phyloP scores from a whole-genome alignment of 2,113 vertebrate genomes.

The Herpetotheres cachinnans region DNA sequence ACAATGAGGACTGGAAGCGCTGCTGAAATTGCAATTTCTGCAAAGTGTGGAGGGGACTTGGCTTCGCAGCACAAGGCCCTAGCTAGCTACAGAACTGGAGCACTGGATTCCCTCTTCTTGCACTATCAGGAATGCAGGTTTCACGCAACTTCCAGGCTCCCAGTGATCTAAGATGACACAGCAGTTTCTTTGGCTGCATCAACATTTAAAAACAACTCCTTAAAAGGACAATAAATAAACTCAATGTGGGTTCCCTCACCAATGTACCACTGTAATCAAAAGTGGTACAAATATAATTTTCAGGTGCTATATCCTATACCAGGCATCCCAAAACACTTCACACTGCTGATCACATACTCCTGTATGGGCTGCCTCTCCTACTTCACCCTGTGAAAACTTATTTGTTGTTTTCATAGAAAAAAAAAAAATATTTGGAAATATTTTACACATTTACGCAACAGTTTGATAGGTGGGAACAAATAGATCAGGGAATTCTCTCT shows the following conservation, averaged over 20 bases:
- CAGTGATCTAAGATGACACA: neutral
- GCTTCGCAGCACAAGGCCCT: accelerated
- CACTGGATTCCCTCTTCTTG: too few species aligned
- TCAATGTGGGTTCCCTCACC: neutral
- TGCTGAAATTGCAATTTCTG: neutral
- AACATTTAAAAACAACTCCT: neutral
- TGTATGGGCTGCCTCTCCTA: neutral
- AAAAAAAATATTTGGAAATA: neutral
- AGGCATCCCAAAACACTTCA: neutral
- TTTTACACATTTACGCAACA: neutral
- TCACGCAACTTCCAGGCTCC: neutral
- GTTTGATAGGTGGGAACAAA: neutral
- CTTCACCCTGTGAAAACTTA: neutral
- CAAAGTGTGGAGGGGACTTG: neutral
- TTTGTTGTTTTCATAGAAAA: neutral
- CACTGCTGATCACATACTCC: neutral
- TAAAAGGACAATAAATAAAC: neutral
- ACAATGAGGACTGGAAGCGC: neutral
- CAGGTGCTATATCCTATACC: neutral
- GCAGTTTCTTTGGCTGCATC: neutral
- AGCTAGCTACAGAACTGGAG: neutral
- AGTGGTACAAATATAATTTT: neutral
- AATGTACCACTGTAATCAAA: neutral
- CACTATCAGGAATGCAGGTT: neutral
- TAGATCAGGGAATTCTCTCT: neutral